Evolutionary conservation across 2,797 vertebrate genomes (phyloP).

Genomic region (Tokudaia tokunoshimensis): DNA sequence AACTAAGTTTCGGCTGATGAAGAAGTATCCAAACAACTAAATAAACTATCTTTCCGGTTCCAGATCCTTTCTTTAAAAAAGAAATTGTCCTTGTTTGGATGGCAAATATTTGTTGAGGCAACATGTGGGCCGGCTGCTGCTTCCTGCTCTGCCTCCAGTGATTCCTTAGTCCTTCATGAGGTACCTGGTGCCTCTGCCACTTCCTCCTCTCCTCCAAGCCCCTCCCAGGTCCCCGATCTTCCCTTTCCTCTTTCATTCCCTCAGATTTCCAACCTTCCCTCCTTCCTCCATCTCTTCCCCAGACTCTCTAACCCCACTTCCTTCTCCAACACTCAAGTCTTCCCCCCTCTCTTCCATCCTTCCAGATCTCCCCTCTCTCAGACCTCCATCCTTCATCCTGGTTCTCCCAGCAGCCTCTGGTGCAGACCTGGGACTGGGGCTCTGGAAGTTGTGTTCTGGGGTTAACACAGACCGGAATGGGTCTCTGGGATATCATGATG

Average conservation of each 20-base stretch:
- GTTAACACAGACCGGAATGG: not conserved
- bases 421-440: not conserved
- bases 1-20: not conserved
- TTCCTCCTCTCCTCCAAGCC: not conserved
- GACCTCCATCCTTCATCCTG: not conserved
- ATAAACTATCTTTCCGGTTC: not conserved
- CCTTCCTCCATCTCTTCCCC: not conserved
- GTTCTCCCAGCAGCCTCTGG: not conserved
- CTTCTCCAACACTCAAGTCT: no score
- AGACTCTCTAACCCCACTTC: not conserved
- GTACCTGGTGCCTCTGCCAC: not conserved
- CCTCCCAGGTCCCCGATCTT: no score
- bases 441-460: not conserved
- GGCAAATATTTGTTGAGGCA: not conserved
- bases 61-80: not conserved
- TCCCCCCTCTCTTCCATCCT: not conserved
- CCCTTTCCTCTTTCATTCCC: not conserved
- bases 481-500: not conserved
- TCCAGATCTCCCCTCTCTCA: not conserved
- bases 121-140: not conserved
- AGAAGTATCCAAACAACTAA: not conserved
- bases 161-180: not conserved
- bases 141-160: not conserved
- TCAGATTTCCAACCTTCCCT: not conserved
- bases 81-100: not conserved